phyloP scores from a whole-genome alignment of 2,113 vertebrate genomes.

The Paradoxurus hermaphroditus region DNA sequence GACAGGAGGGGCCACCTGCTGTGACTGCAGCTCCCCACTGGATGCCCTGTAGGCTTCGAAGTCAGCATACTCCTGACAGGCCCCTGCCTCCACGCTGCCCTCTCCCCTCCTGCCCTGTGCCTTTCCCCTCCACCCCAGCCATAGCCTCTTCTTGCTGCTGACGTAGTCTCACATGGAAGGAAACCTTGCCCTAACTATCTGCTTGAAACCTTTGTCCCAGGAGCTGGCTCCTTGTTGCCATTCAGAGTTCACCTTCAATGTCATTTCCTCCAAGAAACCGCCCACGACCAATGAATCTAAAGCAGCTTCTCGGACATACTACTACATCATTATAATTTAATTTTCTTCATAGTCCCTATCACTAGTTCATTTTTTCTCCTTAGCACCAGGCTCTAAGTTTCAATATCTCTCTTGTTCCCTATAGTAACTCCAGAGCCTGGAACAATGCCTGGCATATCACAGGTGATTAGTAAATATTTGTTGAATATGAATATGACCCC shows the following conservation, averaged over 20 bases:
- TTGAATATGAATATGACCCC: neutral
- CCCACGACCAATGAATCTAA: neutral
- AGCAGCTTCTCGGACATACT: neutral
- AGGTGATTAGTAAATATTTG: neutral
- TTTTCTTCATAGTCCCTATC: neutral
- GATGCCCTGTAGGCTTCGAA: neutral
- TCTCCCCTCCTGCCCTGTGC: neutral
- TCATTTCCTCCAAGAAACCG: neutral
- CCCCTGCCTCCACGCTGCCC: neutral
- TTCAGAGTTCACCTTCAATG: neutral
- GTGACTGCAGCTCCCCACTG: neutral
- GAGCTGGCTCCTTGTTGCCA: neutral
- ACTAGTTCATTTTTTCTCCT: neutral
- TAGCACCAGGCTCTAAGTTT: neutral
- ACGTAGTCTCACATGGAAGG: neutral
- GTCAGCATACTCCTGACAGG: too few species aligned
- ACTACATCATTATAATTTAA: neutral
- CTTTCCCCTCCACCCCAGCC: neutral
- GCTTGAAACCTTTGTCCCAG: neutral
- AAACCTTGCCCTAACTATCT: neutral
- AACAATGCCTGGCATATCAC: neutral
- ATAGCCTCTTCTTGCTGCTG: neutral
- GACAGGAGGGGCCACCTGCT: neutral
- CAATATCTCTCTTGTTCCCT: neutral
- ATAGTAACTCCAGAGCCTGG: neutral